Base-by-base conservation (phyloP, 2,797 vertebrate genomes). In the Fringilla coelebs region DNA sequence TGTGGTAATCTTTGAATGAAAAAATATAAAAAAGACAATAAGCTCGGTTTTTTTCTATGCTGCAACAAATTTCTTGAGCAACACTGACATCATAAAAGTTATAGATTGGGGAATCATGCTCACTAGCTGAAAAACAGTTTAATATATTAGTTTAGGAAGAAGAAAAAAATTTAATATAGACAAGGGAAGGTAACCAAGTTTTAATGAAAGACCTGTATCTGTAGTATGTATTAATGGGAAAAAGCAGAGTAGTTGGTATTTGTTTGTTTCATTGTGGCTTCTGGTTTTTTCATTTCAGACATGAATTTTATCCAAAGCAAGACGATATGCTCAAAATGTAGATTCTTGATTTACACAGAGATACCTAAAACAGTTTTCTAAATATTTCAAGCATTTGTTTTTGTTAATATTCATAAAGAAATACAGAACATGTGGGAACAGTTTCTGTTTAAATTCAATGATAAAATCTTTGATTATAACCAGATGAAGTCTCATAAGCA, bases 1-100 rank as follows among this genome's bases (percentile, higher is more conserved):
- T 72, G 89, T 97, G 96, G 96, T 95, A 95, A 97, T 96, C 96
- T 95, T 96, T 94, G 93, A 97, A 94, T 96, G 92, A 96, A 94
- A 95, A 96, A 93, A 85, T 82, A 51, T 34, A 83, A 94, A 81
- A 96, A 93, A 91, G 87, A 82, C 86, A 93, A 4, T 55, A 90
- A 93, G 87, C 88, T 94, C 85, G 86, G 79, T 38, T 93, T 89
- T 88, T 86, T 89, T 93, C 62, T 70, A 84, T 11, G 70, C 78
- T 95, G 76, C 88, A 91, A 75, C 45, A 54, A 74, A 80, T 66
- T 88, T 87, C 90, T 90, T 16, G 4, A 94, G 73, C 75, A 94
- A 93, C 40, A 91, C 54, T 82, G 80, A 87, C 66, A 62, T 83
- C 82, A 75, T 57, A 86, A 68, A 77, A 91, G 43, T 52, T 92